Conservation (phyloP, 2,797 vertebrate genomes). For the Fringilla coelebs region DNA sequence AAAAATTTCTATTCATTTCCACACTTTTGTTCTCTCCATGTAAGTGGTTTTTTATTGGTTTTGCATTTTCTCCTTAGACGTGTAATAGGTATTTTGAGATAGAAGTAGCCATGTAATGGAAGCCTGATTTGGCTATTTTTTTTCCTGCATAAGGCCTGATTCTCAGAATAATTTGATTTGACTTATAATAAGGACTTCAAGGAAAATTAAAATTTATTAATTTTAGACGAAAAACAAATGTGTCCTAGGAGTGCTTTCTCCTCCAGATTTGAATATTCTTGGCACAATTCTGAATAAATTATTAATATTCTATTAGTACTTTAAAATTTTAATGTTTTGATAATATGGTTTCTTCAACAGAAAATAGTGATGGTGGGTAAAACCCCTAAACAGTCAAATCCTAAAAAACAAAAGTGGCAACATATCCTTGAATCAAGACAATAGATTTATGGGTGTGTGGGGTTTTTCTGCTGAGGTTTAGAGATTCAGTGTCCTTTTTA, state of each 20-base stretch:
- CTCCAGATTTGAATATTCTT: background rate
- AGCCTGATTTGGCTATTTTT: background rate
- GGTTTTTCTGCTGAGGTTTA: background rate
- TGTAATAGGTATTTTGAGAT: background rate
- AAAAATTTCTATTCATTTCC: background rate
- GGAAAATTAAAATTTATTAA: background rate
- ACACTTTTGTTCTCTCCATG: background rate
- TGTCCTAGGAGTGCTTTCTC: background rate
- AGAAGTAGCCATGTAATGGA: background rate
- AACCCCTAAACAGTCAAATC: background rate
- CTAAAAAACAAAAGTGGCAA: background rate
- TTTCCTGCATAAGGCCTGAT: background rate
- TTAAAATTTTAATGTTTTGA: background rate
- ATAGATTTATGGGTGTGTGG: background rate
- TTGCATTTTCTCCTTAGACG: background rate
- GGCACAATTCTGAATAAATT: background rate
- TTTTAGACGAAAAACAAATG: background rate
- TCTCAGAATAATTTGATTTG: background rate
- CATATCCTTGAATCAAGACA: background rate
- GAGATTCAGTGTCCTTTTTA: background rate
- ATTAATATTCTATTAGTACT: background rate
- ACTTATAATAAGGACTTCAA: background rate
- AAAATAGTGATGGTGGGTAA: fast-evolving
- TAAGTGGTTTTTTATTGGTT: background rate
- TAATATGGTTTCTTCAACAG: background rate